Evolutionary conservation across 2,113 vertebrate genomes (phyloP).

Genomic region (Oreochromis spilurus): DNA sequence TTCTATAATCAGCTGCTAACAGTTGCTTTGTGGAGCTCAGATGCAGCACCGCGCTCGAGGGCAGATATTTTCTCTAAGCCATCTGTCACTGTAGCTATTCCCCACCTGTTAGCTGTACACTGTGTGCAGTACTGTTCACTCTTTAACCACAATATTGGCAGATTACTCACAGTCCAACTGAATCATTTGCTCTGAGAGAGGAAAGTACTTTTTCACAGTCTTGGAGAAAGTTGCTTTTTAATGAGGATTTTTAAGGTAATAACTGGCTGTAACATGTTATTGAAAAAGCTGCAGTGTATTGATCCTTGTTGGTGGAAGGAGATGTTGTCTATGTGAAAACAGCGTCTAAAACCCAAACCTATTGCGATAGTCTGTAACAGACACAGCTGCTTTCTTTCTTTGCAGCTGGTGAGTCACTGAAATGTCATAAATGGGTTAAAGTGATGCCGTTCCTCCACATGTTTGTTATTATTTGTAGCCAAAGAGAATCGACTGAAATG

Average conservation of each 20-base stretch:
- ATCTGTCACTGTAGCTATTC: neutral
- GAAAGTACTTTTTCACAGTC: neutral
- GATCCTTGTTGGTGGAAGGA: neutral
- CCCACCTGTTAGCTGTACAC: neutral
- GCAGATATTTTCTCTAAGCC: neutral
- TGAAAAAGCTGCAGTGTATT: neutral
- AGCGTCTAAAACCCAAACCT: neutral
- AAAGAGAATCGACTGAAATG: neutral
- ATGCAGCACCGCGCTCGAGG: neutral
- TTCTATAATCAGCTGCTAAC: neutral
- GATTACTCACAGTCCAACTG: neutral
- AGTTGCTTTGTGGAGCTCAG: neutral
- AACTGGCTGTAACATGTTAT: neutral
- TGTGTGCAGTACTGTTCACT: neutral
- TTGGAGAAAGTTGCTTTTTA: neutral
- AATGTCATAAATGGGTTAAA: neutral
- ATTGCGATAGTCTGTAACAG: neutral
- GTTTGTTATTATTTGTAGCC: neutral
- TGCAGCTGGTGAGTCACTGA: neutral
- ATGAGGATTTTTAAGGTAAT: neutral
- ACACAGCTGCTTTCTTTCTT: neutral
- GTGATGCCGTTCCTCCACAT: neutral
- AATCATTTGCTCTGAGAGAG: neutral
- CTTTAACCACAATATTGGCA: neutral
- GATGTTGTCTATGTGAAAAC: neutral